phyloP scores from a whole-genome alignment of 1,140 invertebrate genomes.

The Oppia nitens region DNA sequence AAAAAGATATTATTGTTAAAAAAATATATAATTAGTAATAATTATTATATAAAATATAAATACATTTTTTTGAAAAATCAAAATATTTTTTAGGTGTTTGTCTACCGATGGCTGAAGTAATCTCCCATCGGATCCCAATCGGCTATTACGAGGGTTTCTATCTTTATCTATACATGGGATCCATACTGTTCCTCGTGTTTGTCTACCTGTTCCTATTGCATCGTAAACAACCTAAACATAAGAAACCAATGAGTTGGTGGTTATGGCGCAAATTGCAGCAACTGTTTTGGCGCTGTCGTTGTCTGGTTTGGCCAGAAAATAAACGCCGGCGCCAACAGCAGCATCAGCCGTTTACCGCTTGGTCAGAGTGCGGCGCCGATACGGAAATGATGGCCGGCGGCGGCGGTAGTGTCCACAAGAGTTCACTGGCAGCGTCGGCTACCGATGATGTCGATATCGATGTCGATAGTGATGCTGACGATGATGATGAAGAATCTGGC shows the following conservation, averaged over 20 bases:
- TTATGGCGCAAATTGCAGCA: neutral
- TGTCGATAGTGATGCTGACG: neutral
- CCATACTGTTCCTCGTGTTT: conserved; percentile 68
- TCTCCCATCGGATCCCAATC: conserved; percentile 27
- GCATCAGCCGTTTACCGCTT: neutral
- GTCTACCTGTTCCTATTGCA: conserved; percentile 53
- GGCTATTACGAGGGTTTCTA: conserved; percentile 50
- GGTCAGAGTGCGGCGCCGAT: neutral
- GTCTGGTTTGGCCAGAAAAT: no score
- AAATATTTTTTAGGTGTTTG: conserved; percentile 49
- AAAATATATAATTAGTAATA: no score
- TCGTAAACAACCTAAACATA: no score
- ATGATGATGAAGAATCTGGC: neutral
- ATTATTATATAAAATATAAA: no score
- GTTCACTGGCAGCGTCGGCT: neutral
- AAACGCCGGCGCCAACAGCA: no score
- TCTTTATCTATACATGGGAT: conserved; percentile 70
- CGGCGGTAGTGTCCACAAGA: neutral
- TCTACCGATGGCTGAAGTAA: conserved; percentile 56
- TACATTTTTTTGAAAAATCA: no score
- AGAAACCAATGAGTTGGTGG: neutral
- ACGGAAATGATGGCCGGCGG: no score
- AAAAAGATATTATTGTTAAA: no score
- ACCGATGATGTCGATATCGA: conserved; percentile 4
- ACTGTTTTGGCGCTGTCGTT: neutral